phyloP scores from a whole-genome alignment of 2,797 vertebrate genomes.

The Microchirus variegatus region DNA sequence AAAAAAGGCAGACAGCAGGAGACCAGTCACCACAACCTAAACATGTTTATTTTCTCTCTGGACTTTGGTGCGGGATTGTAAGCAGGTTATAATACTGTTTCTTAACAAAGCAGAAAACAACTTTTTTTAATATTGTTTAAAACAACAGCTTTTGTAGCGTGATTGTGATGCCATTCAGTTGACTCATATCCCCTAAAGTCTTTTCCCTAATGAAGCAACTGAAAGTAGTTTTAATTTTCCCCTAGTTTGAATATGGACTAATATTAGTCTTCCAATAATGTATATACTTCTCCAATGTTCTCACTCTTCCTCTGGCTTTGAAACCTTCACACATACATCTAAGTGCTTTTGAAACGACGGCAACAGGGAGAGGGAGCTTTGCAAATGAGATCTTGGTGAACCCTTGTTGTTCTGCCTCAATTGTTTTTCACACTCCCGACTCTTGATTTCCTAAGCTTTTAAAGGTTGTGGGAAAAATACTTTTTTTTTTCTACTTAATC shows the following conservation, averaged over 20 bases:
- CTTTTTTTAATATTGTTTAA: too few species aligned
- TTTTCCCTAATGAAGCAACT: constrained; percentile 34
- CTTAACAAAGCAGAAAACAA: too few species aligned
- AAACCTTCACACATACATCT: constrained; percentile 61
- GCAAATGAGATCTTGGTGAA: constrained; percentile 71
- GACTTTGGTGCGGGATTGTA: too few species aligned
- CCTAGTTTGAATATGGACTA: constrained; percentile 59
- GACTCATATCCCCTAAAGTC: constrained; percentile 45
- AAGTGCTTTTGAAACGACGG: constrained; percentile 73
- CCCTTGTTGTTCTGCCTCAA: constrained; percentile 49
- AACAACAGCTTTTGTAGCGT: constrained; percentile 27
- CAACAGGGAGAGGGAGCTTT: constrained; percentile 54
- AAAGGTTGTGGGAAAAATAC: constrained; percentile 55
- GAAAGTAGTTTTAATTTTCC: constrained; percentile 59
- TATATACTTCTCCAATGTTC: constrained; percentile 55
- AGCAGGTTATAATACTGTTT: too few species aligned
- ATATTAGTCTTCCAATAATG: constrained; percentile 69
- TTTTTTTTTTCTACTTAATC: constrained; percentile 12
- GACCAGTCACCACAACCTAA: too few species aligned
- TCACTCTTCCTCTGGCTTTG: constrained; percentile 61
- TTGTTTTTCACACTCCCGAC: constrained; percentile 35
- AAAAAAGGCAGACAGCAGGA: too few species aligned
- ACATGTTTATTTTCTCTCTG: too few species aligned
- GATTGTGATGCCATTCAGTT: constrained; percentile 48
- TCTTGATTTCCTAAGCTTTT: constrained; percentile 44